Conservation (phyloP, 2,888 invertebrate species). For the Hirtodrosophila cameraria region DNA sequence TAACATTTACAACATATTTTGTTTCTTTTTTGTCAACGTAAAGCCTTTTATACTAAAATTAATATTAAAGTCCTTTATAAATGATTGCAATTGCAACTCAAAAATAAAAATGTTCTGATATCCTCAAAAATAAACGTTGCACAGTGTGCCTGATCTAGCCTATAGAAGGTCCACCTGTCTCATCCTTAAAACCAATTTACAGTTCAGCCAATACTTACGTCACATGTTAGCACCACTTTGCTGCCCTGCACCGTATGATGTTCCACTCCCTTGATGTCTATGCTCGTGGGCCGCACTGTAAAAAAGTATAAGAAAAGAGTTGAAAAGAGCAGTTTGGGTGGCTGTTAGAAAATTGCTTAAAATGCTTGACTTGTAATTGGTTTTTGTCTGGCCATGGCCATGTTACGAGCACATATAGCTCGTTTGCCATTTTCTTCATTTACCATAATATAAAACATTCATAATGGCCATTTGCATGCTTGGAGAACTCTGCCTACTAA, state of each 20-base stretch:
- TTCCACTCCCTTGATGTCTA: slow-evolving; percentile 90
- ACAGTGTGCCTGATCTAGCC: not conserved
- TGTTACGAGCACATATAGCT: not conserved
- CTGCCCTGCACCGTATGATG: slow-evolving; percentile 92
- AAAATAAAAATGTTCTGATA: not conserved
- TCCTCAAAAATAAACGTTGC: slow-evolving; percentile 1
- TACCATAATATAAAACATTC: slow-evolving; percentile 63
- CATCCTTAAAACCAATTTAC: slow-evolving; percentile 2
- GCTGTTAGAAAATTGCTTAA: slow-evolving; percentile 59
- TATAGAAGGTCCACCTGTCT: not conserved
- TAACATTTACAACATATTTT: too few species aligned
- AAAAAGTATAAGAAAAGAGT: slow-evolving; percentile 58
- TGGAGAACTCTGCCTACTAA: slow-evolving; percentile 15
- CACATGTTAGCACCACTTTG: slow-evolving; percentile 90
- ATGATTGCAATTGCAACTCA: too few species aligned
- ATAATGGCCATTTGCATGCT: slow-evolving; percentile 67
- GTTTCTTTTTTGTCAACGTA: too few species aligned
- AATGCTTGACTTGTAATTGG: slow-evolving; percentile 60
- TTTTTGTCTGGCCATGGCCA: slow-evolving; percentile 50
- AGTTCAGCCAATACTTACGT: slow-evolving; percentile 78
- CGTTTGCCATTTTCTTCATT: slow-evolving; percentile 26
- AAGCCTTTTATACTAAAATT: too few species aligned
- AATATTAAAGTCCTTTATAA: too few species aligned
- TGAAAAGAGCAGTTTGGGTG: slow-evolving; percentile 18
- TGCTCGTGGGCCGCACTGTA: slow-evolving; percentile 92